Evolutionary conservation across 2,888 invertebrate species (phyloP), one percentile per base, ranked within the genome.

Genomic region (Bellardia bayeri): DNA sequence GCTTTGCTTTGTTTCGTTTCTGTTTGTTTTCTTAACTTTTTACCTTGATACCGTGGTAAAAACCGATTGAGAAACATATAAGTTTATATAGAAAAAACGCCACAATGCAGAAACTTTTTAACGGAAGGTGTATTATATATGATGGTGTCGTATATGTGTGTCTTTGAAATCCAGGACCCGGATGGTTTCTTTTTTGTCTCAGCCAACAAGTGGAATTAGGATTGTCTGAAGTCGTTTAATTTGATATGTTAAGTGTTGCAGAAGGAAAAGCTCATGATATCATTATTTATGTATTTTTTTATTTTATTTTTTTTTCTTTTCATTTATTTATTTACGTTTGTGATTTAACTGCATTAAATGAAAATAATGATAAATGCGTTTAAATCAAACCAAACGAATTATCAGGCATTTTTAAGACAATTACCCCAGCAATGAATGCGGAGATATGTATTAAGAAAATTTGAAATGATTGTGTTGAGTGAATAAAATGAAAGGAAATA

Each of bases 151-250:
- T 37, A 72, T 51, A 1, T 42, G 42, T 42, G 4, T 8, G 4
- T 42, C 7, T 42, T 42, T 42, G 45, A 9, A 66, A 13, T 45
- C 16, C 49, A 81, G 79, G 66, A 66, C 58, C 82, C 75, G 78
- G 79, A 83, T 83, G 75, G 33, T 45, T 68, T 79, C 42, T 40
- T 79, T 40, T 74, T 74, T 23, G 54, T 54, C 49, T 23, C 63
- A 81, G 23, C 69, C 63, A 54, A 64, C 84, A 85, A 85, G 63
- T 87, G 82, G 78, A 85, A 87, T 82, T 87, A 75, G 84, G 78
- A 87, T 79, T 87, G 87, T 87, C 87, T 54, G 23, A 84, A 85
- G 87, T 84, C 79, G 82, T 87, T 87, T 84, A 82, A 82, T 82
- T 78, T 78, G 84, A 85, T 85, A 82, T 72, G 84, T 79, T 82